Evolutionary conservation across 2,888 invertebrate genomes (phyloP).

Genomic region (Megaustenia siamemsis): DNA sequence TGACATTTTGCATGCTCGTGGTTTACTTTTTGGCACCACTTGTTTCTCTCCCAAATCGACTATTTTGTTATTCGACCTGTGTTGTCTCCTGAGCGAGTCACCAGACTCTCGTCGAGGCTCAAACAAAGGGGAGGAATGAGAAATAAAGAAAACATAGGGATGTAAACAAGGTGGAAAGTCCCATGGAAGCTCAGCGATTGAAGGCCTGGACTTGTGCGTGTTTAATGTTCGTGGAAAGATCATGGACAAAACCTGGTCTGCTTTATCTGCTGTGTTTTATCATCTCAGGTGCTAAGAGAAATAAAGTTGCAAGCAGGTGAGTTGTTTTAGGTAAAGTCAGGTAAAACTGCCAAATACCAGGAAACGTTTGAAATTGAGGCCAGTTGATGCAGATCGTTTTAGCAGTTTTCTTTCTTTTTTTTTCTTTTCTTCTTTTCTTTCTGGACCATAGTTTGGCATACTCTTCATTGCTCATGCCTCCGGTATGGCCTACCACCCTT

Average conservation of each 20-base stretch:
- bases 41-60: not conserved
- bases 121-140: not conserved
- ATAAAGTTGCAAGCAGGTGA: not conserved
- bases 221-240: conserved; percentile 21
- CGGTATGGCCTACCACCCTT: no score
- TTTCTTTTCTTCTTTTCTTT: not conserved
- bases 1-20: not conserved
- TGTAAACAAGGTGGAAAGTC: not conserved
- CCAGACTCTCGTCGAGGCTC: no score
- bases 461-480: not conserved
- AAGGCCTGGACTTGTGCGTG: not conserved
- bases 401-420: not conserved
- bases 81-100: not conserved
- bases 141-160: not conserved
- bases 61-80: not conserved
- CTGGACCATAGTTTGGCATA: not conserved
- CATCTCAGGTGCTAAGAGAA: not conserved
- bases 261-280: not conserved
- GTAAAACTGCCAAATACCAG: not conserved
- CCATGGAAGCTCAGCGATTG: not conserved
- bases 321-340: not conserved
- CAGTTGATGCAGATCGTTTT: not conserved
- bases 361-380: not conserved
- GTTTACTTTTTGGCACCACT: not conserved
- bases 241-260: conserved; percentile 16